Evolutionary conservation across 2,888 invertebrate genomes (phyloP).

Genomic region (Apantesis nais): DNA sequence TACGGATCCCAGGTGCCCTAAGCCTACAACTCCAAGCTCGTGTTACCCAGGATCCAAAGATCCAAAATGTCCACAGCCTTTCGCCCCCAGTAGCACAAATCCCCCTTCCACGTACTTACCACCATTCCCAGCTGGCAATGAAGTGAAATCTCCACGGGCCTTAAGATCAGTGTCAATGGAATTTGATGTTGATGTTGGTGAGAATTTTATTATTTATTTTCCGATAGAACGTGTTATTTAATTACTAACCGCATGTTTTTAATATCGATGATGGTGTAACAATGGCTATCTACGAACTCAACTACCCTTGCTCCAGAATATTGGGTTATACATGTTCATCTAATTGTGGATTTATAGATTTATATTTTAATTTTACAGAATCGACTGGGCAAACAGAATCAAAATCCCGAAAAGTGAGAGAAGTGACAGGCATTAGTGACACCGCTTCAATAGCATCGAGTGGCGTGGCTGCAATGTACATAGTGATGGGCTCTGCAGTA

Average conservation of each 20-base stretch:
- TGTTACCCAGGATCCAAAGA: constrained; percentile 75
- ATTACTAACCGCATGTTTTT: not conserved
- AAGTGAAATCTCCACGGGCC: constrained; percentile 62
- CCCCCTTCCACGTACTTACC: constrained; percentile 80
- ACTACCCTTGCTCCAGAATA: not conserved
- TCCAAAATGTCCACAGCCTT: constrained; percentile 75
- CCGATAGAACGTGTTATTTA: not conserved
- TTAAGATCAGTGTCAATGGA: constrained; percentile 57
- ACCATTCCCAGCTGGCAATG: constrained; percentile 76
- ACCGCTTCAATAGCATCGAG: constrained; percentile 46
- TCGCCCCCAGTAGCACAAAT: constrained; percentile 74
- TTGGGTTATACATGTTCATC: not conserved
- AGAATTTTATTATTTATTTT: constrained; percentile 34
- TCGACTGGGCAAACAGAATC: constrained; percentile 72
- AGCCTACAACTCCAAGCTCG: constrained; percentile 68
- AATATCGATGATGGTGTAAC: not conserved
- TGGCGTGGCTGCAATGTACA: constrained; percentile 50
- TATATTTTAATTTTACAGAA: constrained; percentile 55
- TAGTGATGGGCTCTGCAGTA: constrained; percentile 62
- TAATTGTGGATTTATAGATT: not conserved
- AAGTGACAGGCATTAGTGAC: constrained; percentile 55
- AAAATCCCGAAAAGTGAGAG: constrained; percentile 69
- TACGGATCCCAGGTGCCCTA: constrained; percentile 61
- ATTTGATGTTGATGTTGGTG: constrained; percentile 63
- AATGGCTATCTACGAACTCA: not conserved